These are phyloP conservation scores for Philopedon plagiatum DNA, from an alignment of 2,888 invertebrate genomes.

Conservation along the genomic window DNA sequence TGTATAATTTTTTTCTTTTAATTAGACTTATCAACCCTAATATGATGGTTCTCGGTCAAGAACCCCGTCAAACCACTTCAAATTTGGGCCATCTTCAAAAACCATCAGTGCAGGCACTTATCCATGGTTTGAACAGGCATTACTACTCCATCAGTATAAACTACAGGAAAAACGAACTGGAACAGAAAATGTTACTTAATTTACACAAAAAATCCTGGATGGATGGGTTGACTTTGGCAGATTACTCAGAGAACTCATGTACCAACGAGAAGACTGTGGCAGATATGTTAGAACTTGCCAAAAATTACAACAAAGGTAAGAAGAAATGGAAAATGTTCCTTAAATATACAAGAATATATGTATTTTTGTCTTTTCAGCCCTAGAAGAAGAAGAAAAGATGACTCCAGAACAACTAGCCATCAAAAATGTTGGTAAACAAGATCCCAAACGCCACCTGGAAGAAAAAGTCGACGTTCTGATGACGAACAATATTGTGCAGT, in stretches of 20 bases:
- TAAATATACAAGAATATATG: too few relatives aligned
- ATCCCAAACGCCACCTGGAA: conserved; percentile 99
- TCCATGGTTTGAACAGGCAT: conserved; percentile 98
- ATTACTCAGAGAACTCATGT: conserved; percentile 93
- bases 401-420: conserved; percentile 99
- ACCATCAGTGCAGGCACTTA: conserved; percentile 98
- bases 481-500: conserved; percentile 98
- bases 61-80: conserved; percentile 98
- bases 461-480: conserved; percentile 98
- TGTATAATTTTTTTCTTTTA: neutral
- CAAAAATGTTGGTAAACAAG: conserved; percentile 99
- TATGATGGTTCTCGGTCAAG: conserved; percentile 98
- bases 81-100: conserved; percentile 99
- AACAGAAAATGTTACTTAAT: conserved; percentile 99
- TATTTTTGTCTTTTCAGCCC: conserved; percentile 69
- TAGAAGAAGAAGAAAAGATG: conserved; percentile 99
- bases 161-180: conserved; percentile 98
- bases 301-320: conserved; percentile 82
- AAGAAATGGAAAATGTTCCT: too few relatives aligned
- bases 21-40: conserved; percentile 96
- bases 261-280: conserved; percentile 95
- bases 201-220: conserved; percentile 99
- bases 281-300: conserved; percentile 97
- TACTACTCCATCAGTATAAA: conserved; percentile 99
- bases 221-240: conserved; percentile 92